Evolutionary conservation across 2,888 invertebrate genomes (phyloP).

Genomic region (Antheraea yamamai): DNA sequence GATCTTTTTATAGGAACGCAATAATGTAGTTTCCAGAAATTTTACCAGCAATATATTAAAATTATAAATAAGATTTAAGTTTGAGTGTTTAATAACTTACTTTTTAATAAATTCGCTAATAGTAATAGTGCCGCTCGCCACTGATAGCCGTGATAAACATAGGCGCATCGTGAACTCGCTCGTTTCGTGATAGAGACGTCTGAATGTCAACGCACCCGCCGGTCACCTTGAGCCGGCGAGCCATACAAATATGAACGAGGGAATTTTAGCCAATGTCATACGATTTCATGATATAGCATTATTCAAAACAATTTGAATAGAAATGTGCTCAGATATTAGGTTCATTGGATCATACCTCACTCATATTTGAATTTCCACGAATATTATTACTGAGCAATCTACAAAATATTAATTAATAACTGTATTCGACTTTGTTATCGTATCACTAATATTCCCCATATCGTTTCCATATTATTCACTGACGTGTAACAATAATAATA

Average conservation of each 20-base stretch:
- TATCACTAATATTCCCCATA: not conserved
- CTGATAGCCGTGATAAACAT: conserved; percentile 49
- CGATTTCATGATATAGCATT: conserved; percentile 48
- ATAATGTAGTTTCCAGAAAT: not conserved
- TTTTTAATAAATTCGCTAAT: not conserved
- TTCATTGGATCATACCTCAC: not conserved
- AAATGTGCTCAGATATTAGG: not conserved
- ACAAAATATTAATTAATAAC: not conserved
- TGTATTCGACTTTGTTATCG: not conserved
- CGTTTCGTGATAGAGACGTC: conserved; percentile 68
- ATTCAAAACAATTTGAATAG: not conserved
- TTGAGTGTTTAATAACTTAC: not conserved
- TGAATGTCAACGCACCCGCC: conserved; percentile 76
- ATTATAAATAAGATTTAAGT: not conserved
- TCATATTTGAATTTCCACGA: not conserved
- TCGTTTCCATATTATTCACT: not conserved
- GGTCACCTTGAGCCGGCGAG: conserved; percentile 71
- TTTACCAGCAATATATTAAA: not conserved
- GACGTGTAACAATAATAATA: not conserved
- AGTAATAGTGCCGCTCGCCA: conserved; percentile 5
- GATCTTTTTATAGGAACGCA: not conserved
- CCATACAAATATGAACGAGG: conserved; percentile 53
- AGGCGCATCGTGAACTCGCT: conserved; percentile 54
- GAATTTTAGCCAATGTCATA: conserved; percentile 67
- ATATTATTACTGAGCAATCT: not conserved